Conservation (phyloP, 2,113 vertebrate genomes). For the Shinisaurus crocodilurus region DNA sequence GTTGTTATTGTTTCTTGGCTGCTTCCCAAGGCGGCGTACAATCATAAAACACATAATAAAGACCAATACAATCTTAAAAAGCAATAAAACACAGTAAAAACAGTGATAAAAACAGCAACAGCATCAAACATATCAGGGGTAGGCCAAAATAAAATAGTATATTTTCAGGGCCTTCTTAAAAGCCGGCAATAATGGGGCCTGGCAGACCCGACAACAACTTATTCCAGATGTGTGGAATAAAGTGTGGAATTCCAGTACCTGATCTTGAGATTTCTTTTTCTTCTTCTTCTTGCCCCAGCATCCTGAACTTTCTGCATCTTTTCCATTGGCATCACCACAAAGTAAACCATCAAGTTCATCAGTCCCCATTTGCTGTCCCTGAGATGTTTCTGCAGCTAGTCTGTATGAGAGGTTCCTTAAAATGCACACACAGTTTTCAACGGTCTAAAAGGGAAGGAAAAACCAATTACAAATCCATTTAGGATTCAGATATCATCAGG, state of each 20-base stretch:
- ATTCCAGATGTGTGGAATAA: too few species aligned
- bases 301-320: slow-evolving; percentile 93
- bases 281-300: slow-evolving; percentile 99
- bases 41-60: too few species aligned
- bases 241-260: slow-evolving; percentile 80
- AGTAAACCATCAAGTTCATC: slow-evolving; percentile 97
- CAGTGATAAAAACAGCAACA: too few species aligned
- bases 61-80: too few species aligned
- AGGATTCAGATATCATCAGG: not conserved
- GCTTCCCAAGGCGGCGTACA: too few species aligned
- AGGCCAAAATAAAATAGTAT: too few species aligned
- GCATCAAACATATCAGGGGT: too few species aligned
- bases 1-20: too few species aligned
- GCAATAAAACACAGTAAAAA: too few species aligned
- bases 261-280: slow-evolving; percentile 99
- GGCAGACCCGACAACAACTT: too few species aligned
- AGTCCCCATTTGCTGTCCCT: slow-evolving; percentile 97
- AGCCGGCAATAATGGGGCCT: too few species aligned
- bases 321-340: slow-evolving; percentile 90
- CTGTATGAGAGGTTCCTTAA: slow-evolving; percentile 99
- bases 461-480: slow-evolving; percentile 4
- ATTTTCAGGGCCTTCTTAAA: too few species aligned
- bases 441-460: slow-evolving; percentile 82
- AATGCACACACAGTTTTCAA: slow-evolving; percentile 99
- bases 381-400: slow-evolving; percentile 97